phyloP scores from a whole-genome alignment of 1,140 invertebrate genomes.

The Palaemon carinicauda region DNA sequence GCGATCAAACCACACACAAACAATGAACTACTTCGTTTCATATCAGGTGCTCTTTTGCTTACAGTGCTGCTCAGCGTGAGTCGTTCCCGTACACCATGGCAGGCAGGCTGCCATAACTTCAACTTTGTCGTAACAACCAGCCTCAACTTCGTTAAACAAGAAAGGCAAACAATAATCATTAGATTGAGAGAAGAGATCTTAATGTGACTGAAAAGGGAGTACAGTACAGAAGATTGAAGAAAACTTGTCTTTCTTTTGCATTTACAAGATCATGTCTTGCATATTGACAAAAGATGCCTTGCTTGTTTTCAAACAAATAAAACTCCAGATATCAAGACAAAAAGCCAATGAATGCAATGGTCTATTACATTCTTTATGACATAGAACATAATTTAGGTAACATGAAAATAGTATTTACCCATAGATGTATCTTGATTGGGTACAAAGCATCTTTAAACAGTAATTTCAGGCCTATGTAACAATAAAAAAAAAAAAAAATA shows the following conservation, averaged over 20 bases:
- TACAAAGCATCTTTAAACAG: too few relatives aligned
- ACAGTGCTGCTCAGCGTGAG: conserved; percentile 43
- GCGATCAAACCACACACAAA: not conserved
- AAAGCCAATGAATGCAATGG: not conserved
- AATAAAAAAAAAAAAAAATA: too few relatives aligned
- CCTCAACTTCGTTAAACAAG: conserved; percentile 65
- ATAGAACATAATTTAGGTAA: too few relatives aligned
- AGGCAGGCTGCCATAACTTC: conserved; percentile 76
- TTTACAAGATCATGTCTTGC: not conserved
- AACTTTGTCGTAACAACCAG: conserved; percentile 75
- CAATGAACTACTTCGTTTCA: conserved; percentile 25
- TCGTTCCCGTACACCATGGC: conserved; percentile 68
- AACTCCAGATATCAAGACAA: not conserved
- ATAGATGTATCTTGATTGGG: too few relatives aligned
- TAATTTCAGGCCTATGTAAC: too few relatives aligned
- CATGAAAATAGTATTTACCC: too few relatives aligned
- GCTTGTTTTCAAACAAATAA: conserved; percentile 26
- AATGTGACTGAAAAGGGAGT: not conserved
- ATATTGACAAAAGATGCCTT: conserved; percentile 16
- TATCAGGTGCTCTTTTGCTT: conserved; percentile 28
- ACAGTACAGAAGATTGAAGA: not conserved
- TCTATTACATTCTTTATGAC: too few relatives aligned
- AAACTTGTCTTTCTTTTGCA: not conserved
- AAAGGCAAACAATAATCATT: conserved; percentile 31
- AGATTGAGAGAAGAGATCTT: not conserved